Evolutionary conservation across 2,113 vertebrate genomes (phyloP).

Genomic region (Ictidomys tridecemlineatus): DNA sequence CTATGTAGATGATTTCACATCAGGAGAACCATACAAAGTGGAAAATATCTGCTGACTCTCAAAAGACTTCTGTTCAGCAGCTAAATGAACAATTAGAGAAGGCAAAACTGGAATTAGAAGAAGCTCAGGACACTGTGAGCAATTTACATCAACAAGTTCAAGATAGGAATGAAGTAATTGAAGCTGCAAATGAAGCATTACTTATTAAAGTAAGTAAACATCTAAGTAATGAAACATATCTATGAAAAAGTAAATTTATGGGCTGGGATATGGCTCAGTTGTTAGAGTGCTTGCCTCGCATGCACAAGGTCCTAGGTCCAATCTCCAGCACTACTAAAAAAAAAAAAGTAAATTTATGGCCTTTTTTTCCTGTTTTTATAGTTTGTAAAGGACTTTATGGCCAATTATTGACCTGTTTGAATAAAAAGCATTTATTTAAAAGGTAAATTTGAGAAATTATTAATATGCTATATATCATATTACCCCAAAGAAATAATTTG

Average conservation of each 20-base stretch:
- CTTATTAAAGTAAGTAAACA: conserved; percentile 90
- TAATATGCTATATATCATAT: neutral
- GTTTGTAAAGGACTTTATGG: conserved; percentile 25
- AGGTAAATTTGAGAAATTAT: neutral
- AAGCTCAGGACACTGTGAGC: conserved; percentile 84
- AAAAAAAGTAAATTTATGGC: neutral
- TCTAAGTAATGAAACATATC: neutral
- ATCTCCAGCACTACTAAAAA: too few species aligned
- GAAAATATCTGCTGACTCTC: conserved; percentile 84
- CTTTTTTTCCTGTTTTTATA: conserved; percentile 38
- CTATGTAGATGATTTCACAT: conserved; percentile 80
- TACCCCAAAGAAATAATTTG: conserved; percentile 12
- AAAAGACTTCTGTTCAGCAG: conserved; percentile 90
- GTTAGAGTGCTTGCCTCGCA: too few species aligned
- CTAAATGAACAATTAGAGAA: conserved; percentile 88
- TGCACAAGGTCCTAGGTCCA: too few species aligned
- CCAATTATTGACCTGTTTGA: conserved; percentile 33
- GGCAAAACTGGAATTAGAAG: conserved; percentile 85
- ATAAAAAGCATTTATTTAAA: conserved; percentile 48
- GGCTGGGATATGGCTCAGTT: too few species aligned
- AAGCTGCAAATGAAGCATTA: conserved; percentile 89
- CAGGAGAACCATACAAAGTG: conserved; percentile 84
- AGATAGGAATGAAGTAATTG: conserved; percentile 87
- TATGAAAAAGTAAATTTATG: neutral
- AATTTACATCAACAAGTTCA: conserved; percentile 89